Evolutionary conservation across 2,113 vertebrate species (phyloP), one percentile per base, ranked within the genome.

Genomic region (Scomber colias): DNA sequence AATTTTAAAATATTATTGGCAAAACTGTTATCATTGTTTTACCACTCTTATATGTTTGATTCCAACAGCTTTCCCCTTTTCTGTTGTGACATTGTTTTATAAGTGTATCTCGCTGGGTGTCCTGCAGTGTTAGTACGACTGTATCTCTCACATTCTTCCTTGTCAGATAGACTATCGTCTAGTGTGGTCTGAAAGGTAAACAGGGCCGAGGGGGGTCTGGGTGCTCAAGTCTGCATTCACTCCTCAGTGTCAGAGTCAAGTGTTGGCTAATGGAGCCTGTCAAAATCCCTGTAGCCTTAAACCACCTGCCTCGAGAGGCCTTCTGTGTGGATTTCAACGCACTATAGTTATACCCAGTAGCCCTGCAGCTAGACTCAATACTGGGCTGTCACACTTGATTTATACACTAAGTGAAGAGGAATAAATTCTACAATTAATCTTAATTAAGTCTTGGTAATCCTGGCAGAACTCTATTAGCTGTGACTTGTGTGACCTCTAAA

Each of bases 341-440:
- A 49, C 77, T 63, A 57, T 70, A 72, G 84, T 74, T 75, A 71
- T 59, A 75, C 73, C 67, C 72, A 60, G 55, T n/a, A 78, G 59
- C 71, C 72, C 63, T 27, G 74, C 77, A 87, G 81, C 71, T 31
- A 60, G 55, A 86, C 89, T 86, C 88, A 86, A 88, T 87, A 86
- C 84, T 64, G 62, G 44, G 72, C 86, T 89, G 91, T 92, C 90
- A 86, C 80, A 74, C 82, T 90, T 92, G 87, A 93, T 93, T 93
- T 89, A 92, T 89, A 79, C 82, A 75, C 77, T 45, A 70, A 87
- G 78, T 64, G 79, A 65, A 77, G 49, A 89, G 84, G 71, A 86
- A 87, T 85, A 90, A 90, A 90, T 83, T 81, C 70, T 54, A 35
- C 74, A 91, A 93, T 93, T 92, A 87, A 92, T 93, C 91, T 87